These are phyloP conservation scores for Cromileptes altivelis DNA, from an alignment of 2,113 vertebrate genomes.

Conservation along the genomic window DNA sequence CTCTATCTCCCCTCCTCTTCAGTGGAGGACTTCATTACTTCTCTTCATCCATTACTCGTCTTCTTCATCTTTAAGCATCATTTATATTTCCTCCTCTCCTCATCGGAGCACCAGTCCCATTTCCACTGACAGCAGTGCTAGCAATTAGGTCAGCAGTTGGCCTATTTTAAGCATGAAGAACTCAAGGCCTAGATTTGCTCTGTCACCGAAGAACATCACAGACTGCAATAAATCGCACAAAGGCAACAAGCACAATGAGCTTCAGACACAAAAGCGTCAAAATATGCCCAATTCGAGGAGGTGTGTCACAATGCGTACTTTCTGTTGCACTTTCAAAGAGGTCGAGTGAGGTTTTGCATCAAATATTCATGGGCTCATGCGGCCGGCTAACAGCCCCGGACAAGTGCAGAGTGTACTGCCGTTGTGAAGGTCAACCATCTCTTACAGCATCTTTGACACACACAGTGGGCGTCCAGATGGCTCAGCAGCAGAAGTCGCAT, in stretches of 20 bases:
- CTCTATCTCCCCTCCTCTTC: constrained; percentile 19
- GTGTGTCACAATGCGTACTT: background rate
- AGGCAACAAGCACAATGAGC: background rate
- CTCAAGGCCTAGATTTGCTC: constrained; percentile 49
- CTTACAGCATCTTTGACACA: constrained; percentile 41
- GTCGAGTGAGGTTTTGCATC: constrained; percentile 51
- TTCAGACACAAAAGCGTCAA: constrained; percentile 15
- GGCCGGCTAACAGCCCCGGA: constrained; percentile 17
- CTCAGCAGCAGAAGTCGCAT: constrained; percentile 4
- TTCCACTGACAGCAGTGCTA: constrained; percentile 67
- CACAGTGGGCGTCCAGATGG: constrained; percentile 40
- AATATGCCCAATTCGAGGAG: background rate
- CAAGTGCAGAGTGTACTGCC: constrained; percentile 36
- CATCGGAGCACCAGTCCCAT: constrained; percentile 46
- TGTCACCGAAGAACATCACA: constrained; percentile 62
- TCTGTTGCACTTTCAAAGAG: constrained; percentile 33
- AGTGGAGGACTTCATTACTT: constrained; percentile 3
- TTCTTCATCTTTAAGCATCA: constrained; percentile 23
- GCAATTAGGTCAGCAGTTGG: constrained; percentile 81
- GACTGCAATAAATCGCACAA: constrained; percentile 33
- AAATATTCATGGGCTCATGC: constrained; percentile 57
- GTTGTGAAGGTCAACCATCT: constrained; percentile 64
- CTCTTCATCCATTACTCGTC: constrained; percentile 34
- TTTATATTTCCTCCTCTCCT: constrained; percentile 27
- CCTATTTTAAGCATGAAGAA: constrained; percentile 77